Conservation (phyloP, 1,140 invertebrate genomes). For the Ectropis grisescens region DNA sequence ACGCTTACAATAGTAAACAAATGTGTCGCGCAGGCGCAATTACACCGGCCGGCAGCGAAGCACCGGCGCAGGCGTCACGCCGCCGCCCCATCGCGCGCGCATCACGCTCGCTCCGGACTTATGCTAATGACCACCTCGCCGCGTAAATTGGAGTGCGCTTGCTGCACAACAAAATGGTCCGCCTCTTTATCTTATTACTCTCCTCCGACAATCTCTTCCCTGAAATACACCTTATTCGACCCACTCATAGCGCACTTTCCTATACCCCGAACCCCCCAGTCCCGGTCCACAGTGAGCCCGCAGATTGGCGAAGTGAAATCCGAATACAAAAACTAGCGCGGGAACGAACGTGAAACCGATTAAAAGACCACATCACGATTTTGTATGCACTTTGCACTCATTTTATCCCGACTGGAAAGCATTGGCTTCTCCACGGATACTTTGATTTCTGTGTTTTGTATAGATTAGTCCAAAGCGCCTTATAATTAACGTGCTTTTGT, state of each 20-base stretch:
- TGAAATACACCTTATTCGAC: constrained; percentile 26
- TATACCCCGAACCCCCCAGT: constrained; percentile 16
- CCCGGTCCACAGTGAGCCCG: constrained; percentile 30
- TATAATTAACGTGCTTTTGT: constrained; percentile 49
- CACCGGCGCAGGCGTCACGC: constrained; percentile 22
- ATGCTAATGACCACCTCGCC: constrained; percentile 60
- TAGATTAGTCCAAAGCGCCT: constrained; percentile 44
- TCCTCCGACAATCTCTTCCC: constrained; percentile 13
- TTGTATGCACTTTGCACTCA: constrained; percentile 69
- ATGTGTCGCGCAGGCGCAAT: constrained; percentile 60
- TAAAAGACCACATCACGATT: constrained; percentile 69
- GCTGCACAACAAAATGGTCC: constrained; percentile 61
- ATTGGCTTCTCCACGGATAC: constrained; percentile 36
- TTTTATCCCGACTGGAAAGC: constrained; percentile 43
- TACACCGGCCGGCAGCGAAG: constrained; percentile 29
- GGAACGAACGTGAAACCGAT: constrained; percentile 66
- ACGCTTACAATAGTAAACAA: constrained; percentile 65
- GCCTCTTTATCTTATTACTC: constrained; percentile 66
- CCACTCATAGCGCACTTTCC: constrained; percentile 29
- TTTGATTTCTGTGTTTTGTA: constrained; percentile 42
- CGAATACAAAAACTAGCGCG: constrained; percentile 65
- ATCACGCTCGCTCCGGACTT: constrained; percentile 51
- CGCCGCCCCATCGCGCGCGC: constrained; percentile 34
- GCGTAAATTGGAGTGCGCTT: constrained; percentile 64
- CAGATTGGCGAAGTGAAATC: constrained; percentile 62